Conservation (phyloP, 2,113 vertebrate species). For the Notothenia coriiceps region DNA sequence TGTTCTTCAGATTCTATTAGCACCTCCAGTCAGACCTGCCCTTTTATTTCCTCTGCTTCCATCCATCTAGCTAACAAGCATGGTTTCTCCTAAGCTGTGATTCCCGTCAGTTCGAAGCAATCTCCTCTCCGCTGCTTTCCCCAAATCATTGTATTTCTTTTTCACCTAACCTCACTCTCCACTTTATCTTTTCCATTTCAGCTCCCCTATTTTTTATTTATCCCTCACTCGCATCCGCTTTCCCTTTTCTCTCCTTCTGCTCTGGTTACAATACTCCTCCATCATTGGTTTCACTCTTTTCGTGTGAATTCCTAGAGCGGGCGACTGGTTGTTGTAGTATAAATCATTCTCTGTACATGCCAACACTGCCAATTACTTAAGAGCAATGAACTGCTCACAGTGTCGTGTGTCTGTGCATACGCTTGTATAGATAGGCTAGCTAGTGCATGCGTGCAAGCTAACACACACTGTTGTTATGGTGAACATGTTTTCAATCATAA, state of each 20-base stretch:
- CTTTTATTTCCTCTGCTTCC: conserved; percentile 28
- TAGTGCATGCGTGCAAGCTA: neutral
- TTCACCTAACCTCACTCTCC: conserved; percentile 7
- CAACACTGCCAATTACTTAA: conserved; percentile 68
- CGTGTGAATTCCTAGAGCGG: conserved; percentile 46
- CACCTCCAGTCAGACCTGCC: neutral
- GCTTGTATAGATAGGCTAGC: neutral
- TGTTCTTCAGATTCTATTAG: conserved; percentile 27
- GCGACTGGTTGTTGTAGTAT: conserved; percentile 52
- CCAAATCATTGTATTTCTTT: conserved; percentile 28
- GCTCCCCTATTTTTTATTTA: conserved; percentile 37
- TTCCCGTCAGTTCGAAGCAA: conserved; percentile 36
- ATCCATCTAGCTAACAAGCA: conserved; percentile 34
- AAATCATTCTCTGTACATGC: conserved; percentile 61
- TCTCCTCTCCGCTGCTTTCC: conserved; percentile 37
- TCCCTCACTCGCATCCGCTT: conserved; percentile 23
- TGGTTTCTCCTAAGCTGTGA: conserved; percentile 17
- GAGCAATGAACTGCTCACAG: conserved; percentile 50
- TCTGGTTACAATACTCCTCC: conserved; percentile 36
- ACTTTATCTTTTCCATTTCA: conserved; percentile 25
- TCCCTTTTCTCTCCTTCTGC: conserved; percentile 18
- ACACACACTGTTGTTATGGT: neutral
- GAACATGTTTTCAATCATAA: neutral
- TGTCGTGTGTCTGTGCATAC: conserved; percentile 9
- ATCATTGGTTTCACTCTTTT: conserved; percentile 26